Evolutionary conservation across 2,888 invertebrate genomes (phyloP), one percentile per base, ranked within the genome.

Genomic region (Euzetes globulus): DNA sequence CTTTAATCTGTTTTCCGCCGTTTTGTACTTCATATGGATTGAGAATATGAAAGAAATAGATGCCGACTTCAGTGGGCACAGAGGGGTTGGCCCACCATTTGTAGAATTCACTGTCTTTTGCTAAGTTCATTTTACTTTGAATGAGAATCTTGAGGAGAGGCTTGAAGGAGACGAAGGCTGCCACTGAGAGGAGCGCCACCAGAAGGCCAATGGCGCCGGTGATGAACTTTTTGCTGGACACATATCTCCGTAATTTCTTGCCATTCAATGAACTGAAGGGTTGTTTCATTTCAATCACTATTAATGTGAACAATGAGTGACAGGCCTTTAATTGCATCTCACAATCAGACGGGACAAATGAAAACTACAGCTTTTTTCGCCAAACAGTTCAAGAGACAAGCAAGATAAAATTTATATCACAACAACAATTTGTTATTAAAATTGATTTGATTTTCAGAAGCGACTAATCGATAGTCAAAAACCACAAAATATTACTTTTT

Each of bases 11-110:
- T 47, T 71, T 55, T 3, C 37, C 52, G 1, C 74, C 74, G 27
- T 74, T 71, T 63, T 74, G 71, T 19, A 74, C 74, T 7, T 50
- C 71, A 19, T 71, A 70, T n/a, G 74, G 71, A 47, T 74, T 74
- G 19, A 70, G 58, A n/a, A 74, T 37, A 60, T 74, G 74, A 50
- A 74, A 74, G 41, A 74, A 74, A 47, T 55, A 55, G 29, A 74
- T 71, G 22, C 74, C 74, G n/a, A 74, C 74, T 47, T 74, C 74
- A 1, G 74, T 74, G 25, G 74, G 74, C 55, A 71, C 74, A 2
- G 71, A 52, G 13, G 71, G 58, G 41, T 74, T 70, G 33, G 25
- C n/a, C 74, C 74, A 74, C 27, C 27, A 74, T 11, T 58, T 45
- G 60, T 55, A 74, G 19, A 74, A 74, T 60, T 74, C 71, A 7